Conservation (phyloP, 2,797 vertebrate species). For the Pseudomugil gertrudae region DNA sequence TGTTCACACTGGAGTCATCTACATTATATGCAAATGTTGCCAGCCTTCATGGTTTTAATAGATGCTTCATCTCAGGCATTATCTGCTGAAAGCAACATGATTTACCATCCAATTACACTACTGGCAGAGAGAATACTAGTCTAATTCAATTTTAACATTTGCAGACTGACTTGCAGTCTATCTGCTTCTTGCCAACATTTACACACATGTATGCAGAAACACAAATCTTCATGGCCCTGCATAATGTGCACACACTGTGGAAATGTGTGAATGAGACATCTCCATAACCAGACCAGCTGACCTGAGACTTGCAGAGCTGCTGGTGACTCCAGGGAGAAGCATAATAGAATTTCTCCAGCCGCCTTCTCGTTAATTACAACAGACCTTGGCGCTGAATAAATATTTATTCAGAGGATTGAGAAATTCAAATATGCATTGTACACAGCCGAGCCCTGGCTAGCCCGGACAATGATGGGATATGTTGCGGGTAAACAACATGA, state of each 20-base stretch:
- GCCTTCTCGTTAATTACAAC: conserved; percentile 78
- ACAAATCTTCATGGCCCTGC: conserved; percentile 36
- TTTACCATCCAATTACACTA: conserved; percentile 58
- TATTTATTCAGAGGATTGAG: conserved; percentile 70
- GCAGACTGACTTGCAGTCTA: conserved; percentile 42
- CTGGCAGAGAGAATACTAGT: conserved; percentile 51
- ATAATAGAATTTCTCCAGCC: conserved; percentile 76
- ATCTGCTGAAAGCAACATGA: conserved; percentile 44
- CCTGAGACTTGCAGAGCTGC: conserved; percentile 67
- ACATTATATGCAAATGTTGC: conserved; percentile 26
- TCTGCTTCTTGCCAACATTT: conserved; percentile 52
- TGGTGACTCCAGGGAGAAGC: conserved; percentile 64
- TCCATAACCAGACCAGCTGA: conserved; percentile 68
- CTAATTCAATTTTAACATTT: conserved; percentile 52
- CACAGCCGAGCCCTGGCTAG: conserved; percentile 37
- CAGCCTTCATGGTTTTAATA: conserved; percentile 40
- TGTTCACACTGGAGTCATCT: conserved; percentile 14
- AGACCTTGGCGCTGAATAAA: conserved; percentile 77
- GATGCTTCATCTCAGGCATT: conserved; percentile 36
- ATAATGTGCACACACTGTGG: conserved; percentile 25
- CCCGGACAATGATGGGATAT: conserved; percentile 48
- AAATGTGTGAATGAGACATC: conserved; percentile 65
- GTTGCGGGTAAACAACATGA: conserved; percentile 34
- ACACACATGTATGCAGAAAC: conserved; percentile 4
- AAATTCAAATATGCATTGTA: conserved; percentile 63